phyloP scores from a whole-genome alignment of 2,797 vertebrate genomes.

The Platalea minor region DNA sequence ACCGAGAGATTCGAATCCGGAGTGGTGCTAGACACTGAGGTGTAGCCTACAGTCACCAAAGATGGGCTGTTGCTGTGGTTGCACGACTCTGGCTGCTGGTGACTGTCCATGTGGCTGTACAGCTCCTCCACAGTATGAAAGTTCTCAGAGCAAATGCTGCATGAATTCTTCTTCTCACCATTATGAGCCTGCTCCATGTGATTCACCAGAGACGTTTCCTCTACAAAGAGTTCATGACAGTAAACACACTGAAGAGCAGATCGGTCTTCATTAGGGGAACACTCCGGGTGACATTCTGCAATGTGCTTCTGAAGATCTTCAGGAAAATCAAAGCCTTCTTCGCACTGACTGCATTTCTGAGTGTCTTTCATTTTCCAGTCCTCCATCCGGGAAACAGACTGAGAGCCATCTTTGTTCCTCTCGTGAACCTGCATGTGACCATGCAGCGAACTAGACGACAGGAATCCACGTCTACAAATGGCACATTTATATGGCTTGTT shows the following conservation, averaged over 20 bases:
- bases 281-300: conserved; percentile 95
- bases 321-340: conserved; percentile 97
- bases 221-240: conserved; percentile 95
- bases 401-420: conserved; percentile 89
- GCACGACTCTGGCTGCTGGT: conserved; percentile 95
- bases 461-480: conserved; percentile 95
- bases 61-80: conserved; percentile 98
- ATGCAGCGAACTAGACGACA: conserved; percentile 94
- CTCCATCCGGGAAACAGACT: conserved; percentile 84
- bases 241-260: conserved; percentile 94
- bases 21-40: conserved; percentile 97
- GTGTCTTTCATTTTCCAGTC: conserved; percentile 97
- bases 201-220: conserved; percentile 90
- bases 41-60: conserved; percentile 93
- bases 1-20: conserved; percentile 98
- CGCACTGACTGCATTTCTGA: conserved; percentile 96
- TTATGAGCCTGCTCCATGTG: conserved; percentile 94
- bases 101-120: conserved; percentile 96
- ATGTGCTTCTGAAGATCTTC: conserved; percentile 98
- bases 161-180: conserved; percentile 90
- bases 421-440: conserved; percentile 99
- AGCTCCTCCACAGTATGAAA: conserved; percentile 94
- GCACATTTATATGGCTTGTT: conserved; percentile 99
- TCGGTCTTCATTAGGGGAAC: conserved; percentile 91
- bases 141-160: conserved; percentile 93